Percentiles rank a stretch among this genome's conserved stretches.
phyloP scores from a whole-genome alignment of 2,797 vertebrate genomes.

The Echiichthys vipera region DNA sequence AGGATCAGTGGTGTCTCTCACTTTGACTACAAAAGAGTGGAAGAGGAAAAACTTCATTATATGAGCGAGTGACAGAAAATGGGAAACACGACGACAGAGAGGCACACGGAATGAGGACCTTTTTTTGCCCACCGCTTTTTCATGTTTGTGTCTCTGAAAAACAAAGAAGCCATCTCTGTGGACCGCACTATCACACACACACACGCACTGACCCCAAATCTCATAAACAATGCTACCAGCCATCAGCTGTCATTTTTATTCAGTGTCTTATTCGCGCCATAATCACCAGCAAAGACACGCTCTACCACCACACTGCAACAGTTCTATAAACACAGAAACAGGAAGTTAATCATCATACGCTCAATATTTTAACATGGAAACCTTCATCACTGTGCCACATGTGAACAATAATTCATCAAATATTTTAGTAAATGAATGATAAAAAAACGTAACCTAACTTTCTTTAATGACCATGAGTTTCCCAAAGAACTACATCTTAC shows the following conservation, averaged over 20 bases:
- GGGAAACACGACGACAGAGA: constrained; percentile 52
- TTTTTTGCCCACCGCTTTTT: constrained; percentile 55
- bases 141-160: constrained; percentile 56
- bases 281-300: constrained; percentile 33
- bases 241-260: constrained; percentile 57
- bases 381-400: not conserved
- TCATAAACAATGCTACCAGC: constrained; percentile 47
- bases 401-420: not conserved
- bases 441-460: too few species aligned
- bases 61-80: constrained; percentile 69
- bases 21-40: constrained; percentile 77
- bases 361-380: not conserved
- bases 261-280: constrained; percentile 35
- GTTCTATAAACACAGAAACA: not conserved
- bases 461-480: not conserved
- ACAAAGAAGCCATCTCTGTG: constrained; percentile 59
- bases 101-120: constrained; percentile 52
- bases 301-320: constrained; percentile 3
- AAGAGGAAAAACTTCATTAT: constrained; percentile 79
- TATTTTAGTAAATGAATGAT: not conserved
- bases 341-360: constrained; percentile 10
- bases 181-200: constrained; percentile 27
- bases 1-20: constrained; percentile 72
- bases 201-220: constrained; percentile 36
- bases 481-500: not conserved